Base-by-base conservation (phyloP, 2,888 invertebrate genomes). In the Microchrysa polita region DNA sequence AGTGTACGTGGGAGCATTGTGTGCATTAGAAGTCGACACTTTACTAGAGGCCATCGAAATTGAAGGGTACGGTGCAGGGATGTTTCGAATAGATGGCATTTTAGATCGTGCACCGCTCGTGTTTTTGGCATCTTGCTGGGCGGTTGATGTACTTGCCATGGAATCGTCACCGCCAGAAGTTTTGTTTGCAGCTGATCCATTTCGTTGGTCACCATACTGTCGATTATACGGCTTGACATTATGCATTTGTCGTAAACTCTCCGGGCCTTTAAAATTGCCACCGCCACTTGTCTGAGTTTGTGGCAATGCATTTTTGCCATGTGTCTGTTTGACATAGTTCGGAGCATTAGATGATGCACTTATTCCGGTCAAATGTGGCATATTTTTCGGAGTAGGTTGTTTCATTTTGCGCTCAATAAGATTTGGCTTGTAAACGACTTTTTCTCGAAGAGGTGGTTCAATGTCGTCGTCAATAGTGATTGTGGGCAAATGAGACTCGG, bases 361-460 rank as follows among this genome's bases (percentile, higher is more conserved):
- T 63, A 59, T 48, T 16, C 23, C 69, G 40, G 23, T 27, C 22
- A 22, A 72, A 7, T 34, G 27, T 34, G 27, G 7, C n/a, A 10
- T 72, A 27, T 42, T 61, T 65, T 48, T 44, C 27, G 20, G 67
- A 34, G 48, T 60, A 72, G 53, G 48, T 34, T 65, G 59, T 80
- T 87, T 87, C 74, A 84, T 83, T 73, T 80, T 80, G 69, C 81
- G 79, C 40, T 81, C 80, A 16, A 80, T 77, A 40, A 79, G 76
- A 77, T 79, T 79, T 7, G 79, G 79, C 74, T 78, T 79, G 55
- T 78, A 79, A 10, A 78, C 73, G 48, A 77, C 76, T 75, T 79
- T 80, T 40, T 80, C 79, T n/a, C 76, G 63, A 52, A 71, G 20
- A 10, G 76, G 74, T 23, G 73, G 71, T 18, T 76, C 74, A 48